A percentile compares a stretch with the other conserved stretches of the same genome.
Evolutionary conservation across 2,888 invertebrate genomes (phyloP).

Genomic region (Seira sanloemensis): DNA sequence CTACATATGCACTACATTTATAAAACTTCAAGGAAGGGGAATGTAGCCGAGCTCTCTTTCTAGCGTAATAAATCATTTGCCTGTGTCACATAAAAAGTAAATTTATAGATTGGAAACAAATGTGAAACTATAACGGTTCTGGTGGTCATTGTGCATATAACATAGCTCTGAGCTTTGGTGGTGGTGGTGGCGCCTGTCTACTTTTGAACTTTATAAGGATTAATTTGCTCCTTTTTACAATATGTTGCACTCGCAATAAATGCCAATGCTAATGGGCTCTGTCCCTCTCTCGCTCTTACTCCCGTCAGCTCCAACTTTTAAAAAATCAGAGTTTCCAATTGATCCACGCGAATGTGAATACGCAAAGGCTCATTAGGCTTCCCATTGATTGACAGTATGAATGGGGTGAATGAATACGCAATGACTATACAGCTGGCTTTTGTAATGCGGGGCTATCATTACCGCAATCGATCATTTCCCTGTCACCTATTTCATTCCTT

Average conservation of each 20-base stretch:
- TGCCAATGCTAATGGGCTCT: not conserved
- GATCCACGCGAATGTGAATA: not conserved
- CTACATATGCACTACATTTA: too few species aligned
- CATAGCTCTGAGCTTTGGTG: not conserved
- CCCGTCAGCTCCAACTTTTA: not conserved
- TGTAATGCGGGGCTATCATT: not conserved
- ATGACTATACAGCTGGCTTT: not conserved
- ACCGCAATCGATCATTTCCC: conserved; percentile 13
- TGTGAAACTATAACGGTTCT: not conserved
- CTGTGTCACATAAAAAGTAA: conserved; percentile 19
- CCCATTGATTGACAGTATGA: conserved; percentile 13
- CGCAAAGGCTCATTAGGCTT: not conserved
- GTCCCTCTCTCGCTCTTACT: not conserved
- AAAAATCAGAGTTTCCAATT: not conserved
- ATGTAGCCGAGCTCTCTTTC: too few species aligned
- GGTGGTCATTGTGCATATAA: too few species aligned
- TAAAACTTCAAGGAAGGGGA: too few species aligned
- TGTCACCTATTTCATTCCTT: not conserved
- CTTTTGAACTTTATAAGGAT: not conserved
- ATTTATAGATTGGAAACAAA: not conserved
- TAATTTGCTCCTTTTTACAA: not conserved
- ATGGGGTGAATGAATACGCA: not conserved
- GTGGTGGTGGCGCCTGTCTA: not conserved
- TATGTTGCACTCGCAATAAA: too few species aligned
- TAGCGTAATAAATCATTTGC: conserved; percentile 43